phyloP scores from a whole-genome alignment of 2,797 vertebrate genomes.

The Corythornis leucogaster region DNA sequence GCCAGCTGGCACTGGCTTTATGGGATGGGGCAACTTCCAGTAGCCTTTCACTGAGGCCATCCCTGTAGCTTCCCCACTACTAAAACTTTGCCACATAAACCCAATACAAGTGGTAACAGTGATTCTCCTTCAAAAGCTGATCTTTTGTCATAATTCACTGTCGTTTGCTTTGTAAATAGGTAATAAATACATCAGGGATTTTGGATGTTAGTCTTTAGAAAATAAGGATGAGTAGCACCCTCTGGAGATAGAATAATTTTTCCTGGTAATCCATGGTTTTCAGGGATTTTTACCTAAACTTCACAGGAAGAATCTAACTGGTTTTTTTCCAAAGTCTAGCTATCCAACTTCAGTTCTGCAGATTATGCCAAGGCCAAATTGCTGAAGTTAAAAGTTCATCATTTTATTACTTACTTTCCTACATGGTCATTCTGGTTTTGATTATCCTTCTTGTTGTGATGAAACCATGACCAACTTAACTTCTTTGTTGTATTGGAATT shows the following conservation, averaged over 20 bases:
- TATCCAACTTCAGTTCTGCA: background rate
- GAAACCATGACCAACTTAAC: background rate
- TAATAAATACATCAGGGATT: background rate
- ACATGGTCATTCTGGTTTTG: accelerated
- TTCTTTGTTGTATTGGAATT: background rate
- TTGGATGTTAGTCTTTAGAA: background rate
- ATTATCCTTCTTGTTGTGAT: background rate
- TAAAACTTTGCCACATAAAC: background rate
- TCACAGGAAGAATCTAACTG: background rate
- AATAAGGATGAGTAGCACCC: background rate
- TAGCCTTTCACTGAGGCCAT: background rate
- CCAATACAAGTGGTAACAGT: background rate
- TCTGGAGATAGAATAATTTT: background rate
- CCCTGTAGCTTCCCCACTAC: background rate
- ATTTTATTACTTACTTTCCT: background rate
- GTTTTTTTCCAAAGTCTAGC: background rate
- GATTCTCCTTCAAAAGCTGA: background rate
- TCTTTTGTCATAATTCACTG: background rate
- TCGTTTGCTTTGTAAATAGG: background rate
- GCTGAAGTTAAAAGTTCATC: background rate
- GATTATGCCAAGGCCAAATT: background rate
- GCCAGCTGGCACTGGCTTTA: background rate
- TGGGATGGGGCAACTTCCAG: background rate
- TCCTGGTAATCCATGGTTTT: background rate
- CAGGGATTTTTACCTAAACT: background rate